Evolutionary conservation across 2,113 vertebrate species (phyloP), one percentile per base, ranked within the genome.

Genomic region (Hepsetus odoe): DNA sequence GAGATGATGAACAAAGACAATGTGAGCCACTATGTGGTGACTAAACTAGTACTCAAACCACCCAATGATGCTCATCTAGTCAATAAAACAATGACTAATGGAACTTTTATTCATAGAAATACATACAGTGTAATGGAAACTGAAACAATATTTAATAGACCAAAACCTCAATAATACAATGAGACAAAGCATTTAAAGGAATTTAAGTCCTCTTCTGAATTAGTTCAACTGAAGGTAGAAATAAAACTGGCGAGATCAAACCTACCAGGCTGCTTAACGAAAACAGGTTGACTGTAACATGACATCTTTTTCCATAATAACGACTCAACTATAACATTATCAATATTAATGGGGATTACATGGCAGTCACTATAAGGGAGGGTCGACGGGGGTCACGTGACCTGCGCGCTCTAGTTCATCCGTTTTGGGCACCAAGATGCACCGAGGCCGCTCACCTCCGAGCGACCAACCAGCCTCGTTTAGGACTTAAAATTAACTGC

Each of bases 61-160:
- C 53, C 75, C 78, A 80, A 76, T 76, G 79, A 84, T 55, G 68
- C 73, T 85, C 76, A 80, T 51, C 66, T 81, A 40, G 76, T 84
- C 74, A 84, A 74, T 82, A 82, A 84, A 59, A 82, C 82, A 84
- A 83, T 80, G 44, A 77, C 83, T 87, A 87, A 67, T 80, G 68
- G 80, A 80, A 83, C 68, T 81, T 85, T 87, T 86, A 86, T 87
- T 87, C 70, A 82, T 83, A 85, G 86, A 84, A 86, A 84, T 85
- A 87, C 86, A 87, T 87, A 87, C 86, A 87, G 83, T 84, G 82
- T 82, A 81, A 83, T 79, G 82, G 81, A 81, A 84, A 84, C 71
- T 84, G 82, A 77, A 85, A 87, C 85, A 85, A 74, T 77, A 84
- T 84, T 84, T 77, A 84, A 84, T 74, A 84, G 80, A 72, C 84